Evolutionary conservation across 2,888 invertebrate genomes (phyloP), one percentile per base, ranked within the genome.

Genomic region (Melanostoma scalare): DNA sequence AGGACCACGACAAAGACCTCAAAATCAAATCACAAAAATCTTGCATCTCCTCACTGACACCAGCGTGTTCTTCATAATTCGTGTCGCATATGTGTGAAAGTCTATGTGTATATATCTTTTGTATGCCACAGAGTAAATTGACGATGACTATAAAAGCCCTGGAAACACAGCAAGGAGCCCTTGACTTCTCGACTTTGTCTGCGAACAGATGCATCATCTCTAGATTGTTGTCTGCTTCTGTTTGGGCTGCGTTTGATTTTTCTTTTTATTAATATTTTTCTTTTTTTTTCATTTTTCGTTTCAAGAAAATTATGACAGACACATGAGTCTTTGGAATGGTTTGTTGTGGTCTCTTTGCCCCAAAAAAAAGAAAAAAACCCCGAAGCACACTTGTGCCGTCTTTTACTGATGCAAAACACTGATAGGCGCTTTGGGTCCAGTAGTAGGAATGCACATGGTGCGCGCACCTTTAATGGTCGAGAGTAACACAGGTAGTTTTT

Each of bases 401-500:
- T 55, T 50, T 50, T 20, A 67, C 60, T 76, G 81, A 81, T 81
- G 81, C 76, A 72, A 76, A 72, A 72, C 71, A 72, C 72, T 77
- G 81, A 81, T 81, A 81, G 48, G 76, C 58, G 63, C 63, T 44
- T 40, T 33, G 53, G 35, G 69, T 53, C 67, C 67, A 53, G 10
- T 46, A 35, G 33, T 30, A 52, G 58, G 79, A 74, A 75, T 80
- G 63, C 42, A 30, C 61, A 56, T 71, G 65, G 46, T 71, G 58
- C 6, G 76, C 60, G 72, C 81, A 77, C 77, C 58, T 68, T 75
- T 61, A 75, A 75, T 68, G 52, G 53, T 65, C 68, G 10, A 60
- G 80, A 81, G 81, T 81, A 81, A 81, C 81, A 81, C 81, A 81
- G 81, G 81, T 81, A 81, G 81, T 81, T 81, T 81, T 48, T 53